These are phyloP conservation scores for Cryptocheilus praepositus DNA, from an alignment of 2,888 invertebrate genomes.

Conservation along the genomic window DNA sequence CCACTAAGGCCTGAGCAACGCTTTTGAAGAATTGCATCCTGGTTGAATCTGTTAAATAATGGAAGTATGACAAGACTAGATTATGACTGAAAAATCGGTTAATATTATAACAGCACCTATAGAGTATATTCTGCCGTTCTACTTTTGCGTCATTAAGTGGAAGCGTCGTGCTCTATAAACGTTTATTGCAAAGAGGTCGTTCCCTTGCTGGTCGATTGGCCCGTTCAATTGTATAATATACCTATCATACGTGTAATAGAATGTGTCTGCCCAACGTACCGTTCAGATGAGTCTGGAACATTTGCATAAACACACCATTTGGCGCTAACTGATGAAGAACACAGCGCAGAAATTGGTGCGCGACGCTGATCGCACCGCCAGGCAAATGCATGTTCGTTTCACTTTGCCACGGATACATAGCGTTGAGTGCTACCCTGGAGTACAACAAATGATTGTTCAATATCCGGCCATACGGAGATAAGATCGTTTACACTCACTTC, in stretches of 20 bases:
- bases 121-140: too few species aligned
- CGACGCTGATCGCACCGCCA: conserved; percentile 95
- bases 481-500: conserved; percentile 78
- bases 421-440: conserved; percentile 83
- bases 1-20: conserved; percentile 93
- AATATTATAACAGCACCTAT: neutral
- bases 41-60: conserved; percentile 78
- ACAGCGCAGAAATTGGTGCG: conserved; percentile 97
- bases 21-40: conserved; percentile 94
- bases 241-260: too few species aligned
- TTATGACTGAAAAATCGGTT: neutral
- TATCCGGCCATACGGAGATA: neutral
- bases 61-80: neutral
- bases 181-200: too few species aligned
- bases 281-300: conserved; percentile 92
- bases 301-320: conserved; percentile 96
- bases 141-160: too few species aligned
- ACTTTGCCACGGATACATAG: conserved; percentile 92
- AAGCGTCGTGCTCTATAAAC: too few species aligned
- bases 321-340: conserved; percentile 97
- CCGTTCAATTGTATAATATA: too few species aligned
- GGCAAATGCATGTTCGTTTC: conserved; percentile 92
- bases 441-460: conserved; percentile 4
- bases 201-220: too few species aligned
- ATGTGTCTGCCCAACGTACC: conserved; percentile 76